Evolutionary conservation across 2,888 invertebrate genomes (phyloP), one percentile per base, ranked within the genome.

Genomic region (Palloptera scutellata): DNA sequence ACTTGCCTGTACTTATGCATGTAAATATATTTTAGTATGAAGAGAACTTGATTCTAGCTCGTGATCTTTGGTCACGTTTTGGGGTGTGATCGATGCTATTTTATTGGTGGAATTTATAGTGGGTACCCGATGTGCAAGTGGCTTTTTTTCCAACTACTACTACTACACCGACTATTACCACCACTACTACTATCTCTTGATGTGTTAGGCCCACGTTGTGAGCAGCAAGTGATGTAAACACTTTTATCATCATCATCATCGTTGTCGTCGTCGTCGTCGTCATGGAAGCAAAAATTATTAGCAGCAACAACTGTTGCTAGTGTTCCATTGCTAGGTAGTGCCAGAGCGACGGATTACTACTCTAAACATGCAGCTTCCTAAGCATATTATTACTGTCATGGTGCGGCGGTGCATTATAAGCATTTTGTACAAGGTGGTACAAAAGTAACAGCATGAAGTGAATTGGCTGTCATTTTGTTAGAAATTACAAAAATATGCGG

Each of bases 61-160:
- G 80, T 80, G 80, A 80, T 79, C 76, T 74, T 70, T 72, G 75
- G 79, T 80, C 80, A 80, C 80, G 80, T 80, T 80, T 80, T 75
- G 78, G 80, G 80, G 80, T 80, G 80, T 80, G 80, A 80, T 80
- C 80, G 77, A 75, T 78, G 79, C 79, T 79, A 78, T 78, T 79
- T 80, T 80, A 79, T 80, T 80, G 79, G 79, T 75, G 77, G 77
- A 79, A 79, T 80, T 79, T 78, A 78, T 80, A 72, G 71, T 72
- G 54, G 67, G 68, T 69, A 30, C 40, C 40, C 45, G 54, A 51
- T 42, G 19, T 17, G 41, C 54, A 52, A 54, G 43, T 48, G 58
- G 54, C 15, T 13, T 19, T 13, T 41, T n/a, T 60, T 48, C 12
- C 19, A 17, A 6, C 40, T 48, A 45, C 11, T 10, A 17, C 30